Evolutionary conservation across 2,113 vertebrate species (phyloP), one percentile per base, ranked within the genome.

Genomic region (Stegostoma tigrinum): DNA sequence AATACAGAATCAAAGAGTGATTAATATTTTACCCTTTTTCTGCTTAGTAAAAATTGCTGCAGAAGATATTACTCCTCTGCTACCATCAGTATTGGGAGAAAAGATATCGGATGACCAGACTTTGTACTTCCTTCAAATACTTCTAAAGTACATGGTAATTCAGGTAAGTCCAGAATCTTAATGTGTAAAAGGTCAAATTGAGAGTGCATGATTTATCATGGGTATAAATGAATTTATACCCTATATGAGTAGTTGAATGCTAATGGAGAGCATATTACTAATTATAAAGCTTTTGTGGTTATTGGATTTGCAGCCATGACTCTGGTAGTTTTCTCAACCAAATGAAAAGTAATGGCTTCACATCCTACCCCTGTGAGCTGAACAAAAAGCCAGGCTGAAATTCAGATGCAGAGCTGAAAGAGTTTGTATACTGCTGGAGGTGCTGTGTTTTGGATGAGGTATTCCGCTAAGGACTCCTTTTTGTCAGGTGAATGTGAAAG

Each of bases 111-210:
- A 99, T 89, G 99, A 99, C 96, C 98, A 98, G 96, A 99, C 98
- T 38, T 99, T 98, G 97, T 99, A 97, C 97, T 98, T 99, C 96
- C 99, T 99, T 78, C 98, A 99, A 97, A 98, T 98, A 23, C 97
- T 99, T 67, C 98, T 99, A 95, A 99, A 99, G 96, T 99, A 98
- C 72, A 99, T 99, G 98, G 99, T 99, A 95, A 97, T 98, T 96
- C 99, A 99, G 98, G 99, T 99, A 96, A 96, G 97, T 19, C 34
- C 23, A 64, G n/a, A 72, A 38, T 21, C 61, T 19, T 91, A 80
- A 34, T 67, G 30, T n/a, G 21, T 5, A 93, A 38, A 67, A n/a
- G 30, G 61, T 42, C 15, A 1, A 42, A 5, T 83, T 83, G 38
- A 83, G 78, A 42, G n/a, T 83, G 5, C 80, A 83, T 42, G 80